phyloP scores from a whole-genome alignment of 2,888 invertebrate species.

The Piscicola geometra region DNA sequence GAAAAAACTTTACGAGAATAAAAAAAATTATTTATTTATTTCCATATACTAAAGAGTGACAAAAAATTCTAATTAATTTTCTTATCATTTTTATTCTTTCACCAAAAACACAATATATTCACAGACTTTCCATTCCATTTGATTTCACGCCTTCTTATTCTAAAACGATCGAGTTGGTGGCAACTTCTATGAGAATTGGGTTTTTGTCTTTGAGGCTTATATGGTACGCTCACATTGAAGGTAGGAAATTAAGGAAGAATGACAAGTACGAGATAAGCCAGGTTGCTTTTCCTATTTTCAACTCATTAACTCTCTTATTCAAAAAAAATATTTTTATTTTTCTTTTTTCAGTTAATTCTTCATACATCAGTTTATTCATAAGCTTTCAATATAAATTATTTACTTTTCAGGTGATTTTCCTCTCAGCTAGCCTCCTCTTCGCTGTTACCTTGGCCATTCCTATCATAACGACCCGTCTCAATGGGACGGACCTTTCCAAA shows the following conservation, averaged over 20 bases:
- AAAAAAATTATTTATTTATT: too few species aligned
- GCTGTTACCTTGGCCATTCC: conserved; percentile 1
- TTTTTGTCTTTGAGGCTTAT: conserved; percentile 38
- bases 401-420: neutral
- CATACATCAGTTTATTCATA: neutral
- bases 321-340: neutral
- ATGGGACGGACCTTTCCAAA: neutral
- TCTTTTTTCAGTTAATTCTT: neutral
- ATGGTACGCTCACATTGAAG: conserved; percentile 42
- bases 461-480: neutral
- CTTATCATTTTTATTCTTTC: too few species aligned
- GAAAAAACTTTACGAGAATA: neutral
- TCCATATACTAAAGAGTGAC: too few species aligned
- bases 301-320: too few species aligned
- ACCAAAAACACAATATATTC: too few species aligned
- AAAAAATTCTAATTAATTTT: too few species aligned
- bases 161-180: neutral
- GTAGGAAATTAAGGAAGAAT: conserved; percentile 37
- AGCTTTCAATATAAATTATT: neutral
- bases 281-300: too few species aligned
- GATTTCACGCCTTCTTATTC: neutral
- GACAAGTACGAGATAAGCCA: conserved; percentile 38
- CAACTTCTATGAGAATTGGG: conserved; percentile 30
- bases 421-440: neutral
- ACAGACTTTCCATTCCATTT: neutral